phyloP scores from a whole-genome alignment of 2,888 invertebrate genomes.

The Orthosia cruda region DNA sequence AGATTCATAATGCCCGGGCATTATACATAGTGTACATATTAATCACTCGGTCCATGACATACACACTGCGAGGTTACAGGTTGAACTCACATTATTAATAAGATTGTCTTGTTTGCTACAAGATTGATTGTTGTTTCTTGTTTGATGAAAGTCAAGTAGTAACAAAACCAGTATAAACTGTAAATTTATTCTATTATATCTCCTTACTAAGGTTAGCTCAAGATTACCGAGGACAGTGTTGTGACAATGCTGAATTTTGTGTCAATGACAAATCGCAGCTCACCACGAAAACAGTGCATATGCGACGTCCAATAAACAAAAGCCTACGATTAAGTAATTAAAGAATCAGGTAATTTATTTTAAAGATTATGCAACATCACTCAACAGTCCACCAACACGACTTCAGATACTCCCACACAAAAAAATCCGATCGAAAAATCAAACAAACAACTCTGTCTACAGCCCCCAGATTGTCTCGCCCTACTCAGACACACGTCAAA shows the following conservation, averaged over 20 bases:
- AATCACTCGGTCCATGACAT: no score
- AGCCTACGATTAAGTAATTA: neutral
- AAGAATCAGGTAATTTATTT: neutral
- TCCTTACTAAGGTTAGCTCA: no score
- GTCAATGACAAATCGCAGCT: neutral
- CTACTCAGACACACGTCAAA: slow-evolving; percentile 21
- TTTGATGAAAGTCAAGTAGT: no score
- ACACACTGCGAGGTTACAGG: no score
- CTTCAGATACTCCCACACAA: neutral
- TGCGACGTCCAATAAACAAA: neutral
- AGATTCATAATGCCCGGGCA: no score
- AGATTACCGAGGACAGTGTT: no score
- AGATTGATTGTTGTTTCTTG: no score
- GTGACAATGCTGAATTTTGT: neutral
- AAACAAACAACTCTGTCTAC: neutral
- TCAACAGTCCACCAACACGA: neutral
- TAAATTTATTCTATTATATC: no score
- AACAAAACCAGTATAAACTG: no score
- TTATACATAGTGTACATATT: no score
- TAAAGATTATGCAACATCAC: neutral
- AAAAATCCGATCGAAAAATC: neutral
- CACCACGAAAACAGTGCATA: no score
- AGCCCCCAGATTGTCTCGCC: neutral
- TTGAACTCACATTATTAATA: neutral
- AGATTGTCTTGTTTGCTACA: no score